A percentile compares a stretch with the other conserved stretches of the same genome.
Conservation (phyloP, 2,113 vertebrate genomes). For the Cryptotis parvus region DNA sequence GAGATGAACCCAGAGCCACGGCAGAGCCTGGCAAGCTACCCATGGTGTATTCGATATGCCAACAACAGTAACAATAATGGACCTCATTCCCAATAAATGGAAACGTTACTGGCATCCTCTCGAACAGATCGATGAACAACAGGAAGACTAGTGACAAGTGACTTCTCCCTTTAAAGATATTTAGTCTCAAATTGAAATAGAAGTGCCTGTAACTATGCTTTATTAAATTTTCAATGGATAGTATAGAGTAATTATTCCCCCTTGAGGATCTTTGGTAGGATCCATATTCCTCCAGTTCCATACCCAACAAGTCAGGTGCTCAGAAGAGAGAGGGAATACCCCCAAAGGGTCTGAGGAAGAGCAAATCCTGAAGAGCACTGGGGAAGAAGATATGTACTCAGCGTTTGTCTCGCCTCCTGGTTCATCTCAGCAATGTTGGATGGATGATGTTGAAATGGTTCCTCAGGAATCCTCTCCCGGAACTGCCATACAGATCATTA, state of each 20-base stretch:
- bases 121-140: too few species aligned
- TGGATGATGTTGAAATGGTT: not conserved
- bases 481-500: accelerated
- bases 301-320: accelerated
- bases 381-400: not conserved
- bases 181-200: too few species aligned
- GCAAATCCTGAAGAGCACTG: not conserved
- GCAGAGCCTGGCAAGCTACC: too few species aligned
- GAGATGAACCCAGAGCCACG: too few species aligned
- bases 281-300: accelerated
- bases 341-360: not conserved
- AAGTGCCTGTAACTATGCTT: not conserved
- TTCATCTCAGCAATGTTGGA: not conserved
- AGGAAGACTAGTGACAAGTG: too few species aligned
- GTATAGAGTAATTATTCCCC: not conserved
- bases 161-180: too few species aligned
- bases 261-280: not conserved
- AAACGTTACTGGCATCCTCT: too few species aligned
- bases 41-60: too few species aligned
- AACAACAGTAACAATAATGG: too few species aligned
- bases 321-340: not conserved
- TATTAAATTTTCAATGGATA: not conserved
- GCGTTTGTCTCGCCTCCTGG: not conserved
- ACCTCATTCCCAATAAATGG: too few species aligned
- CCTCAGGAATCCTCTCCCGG: not conserved